Base-by-base conservation (phyloP, 2,888 invertebrate species). In the Caenorhabditis macrosperma region DNA sequence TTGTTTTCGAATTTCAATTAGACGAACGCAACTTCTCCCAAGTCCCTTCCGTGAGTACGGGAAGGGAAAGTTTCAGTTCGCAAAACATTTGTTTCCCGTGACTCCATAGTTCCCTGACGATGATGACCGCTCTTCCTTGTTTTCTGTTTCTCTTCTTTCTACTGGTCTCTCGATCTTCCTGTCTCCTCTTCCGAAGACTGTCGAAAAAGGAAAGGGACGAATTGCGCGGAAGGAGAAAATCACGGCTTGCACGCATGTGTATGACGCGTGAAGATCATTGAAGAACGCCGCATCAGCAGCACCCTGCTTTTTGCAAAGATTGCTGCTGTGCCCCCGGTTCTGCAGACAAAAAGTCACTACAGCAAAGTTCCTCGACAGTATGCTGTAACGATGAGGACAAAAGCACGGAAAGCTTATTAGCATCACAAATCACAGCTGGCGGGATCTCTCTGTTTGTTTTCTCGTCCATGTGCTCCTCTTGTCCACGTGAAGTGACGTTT, bases 211-310 rank as follows among this genome's bases (percentile, higher is more conserved):
- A n/a, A n/a, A n/a, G n/a, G n/a, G n/a, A n/a, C n/a, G n/a, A 60
- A 59, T 26, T 50, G 57, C 44, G 54, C 15, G 26, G 22, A 50
- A 26, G 22, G 10, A 20, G 50, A 59, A 68, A 48, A 57, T 57
- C 33, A 55, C 48, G 9, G 50, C 20, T 35, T 41, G 55, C 33
- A 22, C 52, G 59, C 71, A 72, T 63, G 48, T 64, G 72, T 72
- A 64, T 72, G 72, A 72, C 72, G 72, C 72, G 72, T 72, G 72
- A 64, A 72, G 72, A 72, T 35, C 72, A 72, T 72, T 64, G 72
- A 72, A 72, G 72, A 72, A 72, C 72, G 61, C 54, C 63, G 24
- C 44, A n/a, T n/a, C n/a, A n/a, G n/a, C n/a, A n/a, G n/a, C n/a
- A n/a, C n/a, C n/a, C n/a, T 38, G 20, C 46, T 55, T 35, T 54